Percentiles rank a stretch among this genome's conserved stretches.
Evolutionary conservation across 2,888 invertebrate genomes (phyloP).

Genomic region (Pandemis cinnamomeana): DNA sequence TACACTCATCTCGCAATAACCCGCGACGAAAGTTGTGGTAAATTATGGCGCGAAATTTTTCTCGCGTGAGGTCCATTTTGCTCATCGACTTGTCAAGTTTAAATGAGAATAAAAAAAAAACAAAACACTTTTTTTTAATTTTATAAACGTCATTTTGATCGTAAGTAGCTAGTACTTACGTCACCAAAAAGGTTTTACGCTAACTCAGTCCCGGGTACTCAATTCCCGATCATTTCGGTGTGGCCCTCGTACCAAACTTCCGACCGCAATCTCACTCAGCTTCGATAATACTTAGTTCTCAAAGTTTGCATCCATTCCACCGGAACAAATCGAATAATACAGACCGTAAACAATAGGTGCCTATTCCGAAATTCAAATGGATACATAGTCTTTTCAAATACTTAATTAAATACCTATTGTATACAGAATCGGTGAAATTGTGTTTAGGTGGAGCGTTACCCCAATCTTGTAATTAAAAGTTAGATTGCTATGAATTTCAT

Average conservation of each 20-base stretch:
- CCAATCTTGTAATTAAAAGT: conserved; percentile 23
- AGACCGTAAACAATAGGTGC: conserved; percentile 23
- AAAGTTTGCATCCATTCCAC: conserved; percentile 21
- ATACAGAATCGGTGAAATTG: conserved; percentile 3
- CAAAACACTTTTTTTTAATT: too few species aligned
- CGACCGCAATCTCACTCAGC: not conserved
- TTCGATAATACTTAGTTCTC: not conserved
- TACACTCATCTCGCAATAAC: too few species aligned
- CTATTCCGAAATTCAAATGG: conserved; percentile 5
- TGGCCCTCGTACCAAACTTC: conserved; percentile 4
- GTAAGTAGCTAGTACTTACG: too few species aligned
- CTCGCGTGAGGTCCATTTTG: too few species aligned
- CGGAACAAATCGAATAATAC: conserved; percentile 30
- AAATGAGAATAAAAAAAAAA: too few species aligned
- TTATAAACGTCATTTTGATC: too few species aligned
- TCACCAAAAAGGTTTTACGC: too few species aligned
- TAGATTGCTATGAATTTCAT: not conserved
- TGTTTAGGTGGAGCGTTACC: not conserved
- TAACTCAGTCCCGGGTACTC: too few species aligned
- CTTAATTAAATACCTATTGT: conserved; percentile 15
- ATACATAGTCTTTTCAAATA: conserved; percentile 23
- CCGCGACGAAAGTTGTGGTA: too few species aligned
- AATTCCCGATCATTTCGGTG: too few species aligned
- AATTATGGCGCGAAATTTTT: too few species aligned
- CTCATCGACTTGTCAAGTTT: too few species aligned